Evolutionary conservation across 2,113 vertebrate genomes (phyloP).

Genomic region (Pelmatolapia mariae): DNA sequence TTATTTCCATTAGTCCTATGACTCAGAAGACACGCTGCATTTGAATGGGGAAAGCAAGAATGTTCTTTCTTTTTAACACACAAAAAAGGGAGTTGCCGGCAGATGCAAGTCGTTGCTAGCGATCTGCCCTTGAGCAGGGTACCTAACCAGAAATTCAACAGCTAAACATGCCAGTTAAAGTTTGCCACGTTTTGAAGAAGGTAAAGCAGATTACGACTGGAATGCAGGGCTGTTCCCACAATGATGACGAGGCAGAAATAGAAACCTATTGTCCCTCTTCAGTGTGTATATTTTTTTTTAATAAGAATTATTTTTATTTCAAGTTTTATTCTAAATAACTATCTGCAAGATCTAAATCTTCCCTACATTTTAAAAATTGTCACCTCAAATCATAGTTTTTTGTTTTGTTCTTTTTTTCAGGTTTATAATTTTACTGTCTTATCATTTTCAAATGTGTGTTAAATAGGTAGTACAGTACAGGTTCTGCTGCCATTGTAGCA

Average conservation of each 20-base stretch:
- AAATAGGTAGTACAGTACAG: not conserved
- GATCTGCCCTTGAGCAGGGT: constrained; percentile 9
- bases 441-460: not conserved
- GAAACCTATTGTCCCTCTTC: not conserved
- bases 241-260: not conserved
- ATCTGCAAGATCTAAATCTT: not conserved
- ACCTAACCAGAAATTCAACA: not conserved
- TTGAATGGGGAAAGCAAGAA: not conserved
- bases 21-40: not conserved
- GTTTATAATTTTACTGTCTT: not conserved
- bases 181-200: not conserved
- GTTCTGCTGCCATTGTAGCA: not conserved
- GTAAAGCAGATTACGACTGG: not conserved
- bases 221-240: not conserved
- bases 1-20: not conserved
- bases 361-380: not conserved
- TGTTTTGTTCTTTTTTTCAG: not conserved
- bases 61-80: not conserved
- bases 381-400: not conserved
- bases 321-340: not conserved
- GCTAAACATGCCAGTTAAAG: not conserved
- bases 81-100: not conserved
- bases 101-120: not conserved
- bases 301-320: not conserved
- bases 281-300: too few species aligned